Base-by-base conservation (phyloP, 2,113 vertebrate genomes). In the Typhlomys cinereus region DNA sequence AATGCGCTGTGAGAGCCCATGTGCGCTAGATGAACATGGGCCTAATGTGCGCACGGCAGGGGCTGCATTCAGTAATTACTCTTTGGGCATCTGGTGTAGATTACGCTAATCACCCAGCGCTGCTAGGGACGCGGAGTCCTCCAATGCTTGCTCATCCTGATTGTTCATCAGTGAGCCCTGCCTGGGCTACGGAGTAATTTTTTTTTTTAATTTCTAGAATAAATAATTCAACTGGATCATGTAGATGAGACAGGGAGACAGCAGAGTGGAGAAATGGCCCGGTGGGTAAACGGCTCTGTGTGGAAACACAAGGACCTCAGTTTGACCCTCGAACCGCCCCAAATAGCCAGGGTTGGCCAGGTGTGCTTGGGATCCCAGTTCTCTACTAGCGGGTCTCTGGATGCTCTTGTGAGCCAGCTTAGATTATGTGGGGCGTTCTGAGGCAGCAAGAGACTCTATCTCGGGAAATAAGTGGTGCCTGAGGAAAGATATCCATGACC, bases 61-160 rank as follows among this genome's bases (percentile, higher is more conserved):
- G 17, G 6, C 11, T 39, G 17, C 6, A 4, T 3, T 48, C 59
- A 7, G 48, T 48, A 15, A 57, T 82, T 41, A 17, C 34, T 44
- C n/a, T 59, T 57, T 21, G 27, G 50, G 36, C 23, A 0, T 5
- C 5, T 41, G 29, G 15, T n/a, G 13, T 36, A 20, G 23, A 2
- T 2, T 5, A 29, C 31, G 13, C 5, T 41, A 29, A 5, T 18
- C 17, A 39, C 23, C 21, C 1, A 0, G 8, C 6, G 6, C 8
- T 62, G 69, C 46, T 27, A 61, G 52, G 69, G 12, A 20, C 1
- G 21, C 7, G 18, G 17, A 50, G 12, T 14, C 11, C 70, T 62
- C 66, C n/a, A 21, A 4, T 31, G 12, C 64, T 67, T 75, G 17
- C 41, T 29, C 7, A 44, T 54, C 23, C 36, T 4, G 31, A 23